Percentiles rank a stretch among this genome's conserved stretches.
phyloP scores from a whole-genome alignment of 2,113 vertebrate species.

The Mustela nigripes region DNA sequence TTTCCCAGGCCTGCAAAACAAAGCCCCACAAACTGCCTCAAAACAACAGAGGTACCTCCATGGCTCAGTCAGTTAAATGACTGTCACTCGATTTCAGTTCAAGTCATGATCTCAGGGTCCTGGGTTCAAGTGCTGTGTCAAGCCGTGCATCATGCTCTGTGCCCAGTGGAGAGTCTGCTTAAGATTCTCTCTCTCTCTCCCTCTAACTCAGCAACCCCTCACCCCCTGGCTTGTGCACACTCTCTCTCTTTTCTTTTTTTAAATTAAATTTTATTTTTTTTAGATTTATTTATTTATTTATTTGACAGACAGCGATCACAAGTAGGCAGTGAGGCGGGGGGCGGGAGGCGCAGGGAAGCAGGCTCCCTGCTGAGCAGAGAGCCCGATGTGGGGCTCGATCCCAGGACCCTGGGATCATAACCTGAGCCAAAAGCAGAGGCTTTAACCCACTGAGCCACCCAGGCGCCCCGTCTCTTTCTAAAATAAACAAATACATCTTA shows the following conservation, averaged over 20 bases:
- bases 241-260: background rate
- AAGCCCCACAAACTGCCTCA: background rate
- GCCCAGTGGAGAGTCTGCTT: background rate
- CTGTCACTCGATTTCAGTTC: background rate
- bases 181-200: background rate
- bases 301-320: no score
- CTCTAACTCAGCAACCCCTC: background rate
- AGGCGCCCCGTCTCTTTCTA: background rate
- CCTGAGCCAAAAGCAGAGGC: no score
- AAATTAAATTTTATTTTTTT: no score
- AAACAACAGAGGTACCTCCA: background rate
- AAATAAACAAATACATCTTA: background rate
- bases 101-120: background rate
- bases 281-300: no score
- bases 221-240: background rate
- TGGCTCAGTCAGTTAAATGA: background rate
- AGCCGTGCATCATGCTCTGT: background rate
- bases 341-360: no score
- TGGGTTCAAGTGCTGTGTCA: background rate
- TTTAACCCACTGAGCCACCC: no score
- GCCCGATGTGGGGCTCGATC: no score
- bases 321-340: no score
- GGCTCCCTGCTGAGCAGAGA: no score
- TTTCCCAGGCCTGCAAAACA: background rate
- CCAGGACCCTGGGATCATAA: no score